Percentiles rank a stretch among this genome's conserved stretches.
Evolutionary conservation across 2,888 invertebrate genomes (phyloP).

Genomic region (Metopia argyrocephala): DNA sequence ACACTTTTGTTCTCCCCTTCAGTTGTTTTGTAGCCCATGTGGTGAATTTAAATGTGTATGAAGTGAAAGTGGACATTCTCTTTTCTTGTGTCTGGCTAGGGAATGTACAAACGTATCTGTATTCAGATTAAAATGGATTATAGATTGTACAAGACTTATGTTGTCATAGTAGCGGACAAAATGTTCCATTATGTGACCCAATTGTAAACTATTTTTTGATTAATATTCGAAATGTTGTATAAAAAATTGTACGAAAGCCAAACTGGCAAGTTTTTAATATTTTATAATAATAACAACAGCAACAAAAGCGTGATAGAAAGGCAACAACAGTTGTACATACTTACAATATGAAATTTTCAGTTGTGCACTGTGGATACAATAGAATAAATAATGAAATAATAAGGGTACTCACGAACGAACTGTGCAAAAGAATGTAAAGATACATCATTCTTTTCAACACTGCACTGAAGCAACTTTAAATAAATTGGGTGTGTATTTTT

Average conservation of each 20-base stretch:
- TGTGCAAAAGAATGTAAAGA: too few relatives aligned
- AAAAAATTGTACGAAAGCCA: not conserved
- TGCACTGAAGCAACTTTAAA: too few relatives aligned
- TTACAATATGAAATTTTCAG: not conserved
- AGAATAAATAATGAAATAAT: not conserved
- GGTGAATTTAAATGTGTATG: not conserved
- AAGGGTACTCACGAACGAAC: too few relatives aligned
- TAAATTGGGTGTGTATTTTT: too few relatives aligned
- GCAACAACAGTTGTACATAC: not conserved
- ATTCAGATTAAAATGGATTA: not conserved
- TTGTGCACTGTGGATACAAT: not conserved
- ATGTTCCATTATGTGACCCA: not conserved
- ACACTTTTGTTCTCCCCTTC: slow-evolving; percentile 1
- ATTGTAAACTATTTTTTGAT: not conserved
- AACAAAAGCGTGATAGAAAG: not conserved
- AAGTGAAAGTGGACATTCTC: slow-evolving; percentile 19
- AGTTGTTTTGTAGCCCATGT: slow-evolving; percentile 26
- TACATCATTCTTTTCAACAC: too few relatives aligned
- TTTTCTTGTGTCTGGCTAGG: not conserved
- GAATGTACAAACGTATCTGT: not conserved
- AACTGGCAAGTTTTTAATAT: not conserved
- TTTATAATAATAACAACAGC: not conserved
- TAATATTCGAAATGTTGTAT: not conserved
- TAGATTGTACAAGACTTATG: not conserved
- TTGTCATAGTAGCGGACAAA: not conserved